Conservation (phyloP, 2,113 vertebrate species). For the Sterna hirundo region DNA sequence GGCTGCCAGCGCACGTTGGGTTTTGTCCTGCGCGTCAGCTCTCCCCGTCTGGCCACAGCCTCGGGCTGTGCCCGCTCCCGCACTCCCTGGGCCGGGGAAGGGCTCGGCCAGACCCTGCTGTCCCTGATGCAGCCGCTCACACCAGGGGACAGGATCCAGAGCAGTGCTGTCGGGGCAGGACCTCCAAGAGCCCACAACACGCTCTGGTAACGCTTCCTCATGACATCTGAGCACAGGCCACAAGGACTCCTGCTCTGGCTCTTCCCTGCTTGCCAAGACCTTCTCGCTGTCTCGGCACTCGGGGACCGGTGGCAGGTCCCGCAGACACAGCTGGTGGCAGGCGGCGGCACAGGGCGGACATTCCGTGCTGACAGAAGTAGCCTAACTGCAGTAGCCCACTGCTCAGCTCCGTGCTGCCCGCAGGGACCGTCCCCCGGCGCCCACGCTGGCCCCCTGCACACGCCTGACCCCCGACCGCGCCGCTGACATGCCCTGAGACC, state of each 20-base stretch:
- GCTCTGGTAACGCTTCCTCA: background rate
- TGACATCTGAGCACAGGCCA: background rate
- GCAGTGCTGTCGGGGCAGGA: background rate
- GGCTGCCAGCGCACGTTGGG: no score
- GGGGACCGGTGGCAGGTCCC: background rate
- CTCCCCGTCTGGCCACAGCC: background rate
- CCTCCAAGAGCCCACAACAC: background rate
- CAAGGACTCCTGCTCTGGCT: background rate
- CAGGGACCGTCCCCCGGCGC: background rate
- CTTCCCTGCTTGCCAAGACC: background rate
- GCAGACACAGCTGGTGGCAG: background rate
- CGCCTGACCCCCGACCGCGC: background rate
- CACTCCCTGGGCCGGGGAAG: background rate
- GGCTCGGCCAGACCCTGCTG: background rate
- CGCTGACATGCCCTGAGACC: accelerated
- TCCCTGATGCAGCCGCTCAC: background rate
- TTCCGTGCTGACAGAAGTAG: accelerated
- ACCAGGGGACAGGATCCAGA: background rate
- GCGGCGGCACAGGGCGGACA: background rate
- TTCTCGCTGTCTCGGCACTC: accelerated
- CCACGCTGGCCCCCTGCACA: background rate
- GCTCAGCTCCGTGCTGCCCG: background rate
- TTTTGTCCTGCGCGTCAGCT: no score
- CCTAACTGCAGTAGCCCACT: no score
- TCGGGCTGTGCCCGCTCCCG: background rate